These are phyloP conservation scores for Pseudopleuronectes americanus DNA, from an alignment of 2,797 vertebrate species.

Conservation along the genomic window DNA sequence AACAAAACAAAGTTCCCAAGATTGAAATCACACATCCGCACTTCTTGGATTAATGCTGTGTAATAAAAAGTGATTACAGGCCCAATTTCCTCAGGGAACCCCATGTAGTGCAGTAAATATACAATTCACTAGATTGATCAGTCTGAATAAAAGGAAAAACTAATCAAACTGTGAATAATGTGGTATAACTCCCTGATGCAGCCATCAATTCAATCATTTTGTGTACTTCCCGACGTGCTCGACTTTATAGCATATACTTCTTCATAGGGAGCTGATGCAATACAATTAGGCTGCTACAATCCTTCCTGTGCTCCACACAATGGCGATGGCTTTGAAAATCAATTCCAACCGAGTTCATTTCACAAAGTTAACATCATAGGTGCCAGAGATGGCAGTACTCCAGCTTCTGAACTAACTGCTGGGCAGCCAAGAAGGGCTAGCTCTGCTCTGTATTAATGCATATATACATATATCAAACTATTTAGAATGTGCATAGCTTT, in stretches of 20 bases:
- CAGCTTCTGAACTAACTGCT: background rate
- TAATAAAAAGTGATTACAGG: conserved; percentile 73
- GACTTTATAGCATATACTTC: conserved; percentile 25
- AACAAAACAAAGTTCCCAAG: conserved; percentile 47
- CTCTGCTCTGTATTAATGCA: background rate
- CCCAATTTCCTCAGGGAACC: conserved; percentile 56
- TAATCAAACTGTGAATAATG: conserved; percentile 68
- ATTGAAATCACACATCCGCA: conserved; percentile 65
- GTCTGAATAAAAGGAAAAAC: conserved; percentile 61
- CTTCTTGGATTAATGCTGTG: conserved; percentile 64
- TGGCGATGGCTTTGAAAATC: conserved; percentile 40
- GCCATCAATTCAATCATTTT: conserved; percentile 53
- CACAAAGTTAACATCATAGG: conserved; percentile 4
- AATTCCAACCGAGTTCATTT: conserved; percentile 41
- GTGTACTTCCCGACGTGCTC: conserved; percentile 44
- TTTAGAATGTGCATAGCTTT: too few relatives aligned
- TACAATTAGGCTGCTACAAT: conserved; percentile 28
- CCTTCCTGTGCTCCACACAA: conserved; percentile 13
- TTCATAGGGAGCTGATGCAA: conserved; percentile 25
- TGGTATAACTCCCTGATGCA: conserved; percentile 50
- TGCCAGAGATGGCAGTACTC: conserved; percentile 1
- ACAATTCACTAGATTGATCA: conserved; percentile 71
- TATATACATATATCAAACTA: too few relatives aligned
- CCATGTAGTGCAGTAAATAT: conserved; percentile 50
- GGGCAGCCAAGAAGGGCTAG: background rate